Evolutionary conservation across 2,888 invertebrate genomes (phyloP), one percentile per base, ranked within the genome.

Genomic region (Mythimna impura): DNA sequence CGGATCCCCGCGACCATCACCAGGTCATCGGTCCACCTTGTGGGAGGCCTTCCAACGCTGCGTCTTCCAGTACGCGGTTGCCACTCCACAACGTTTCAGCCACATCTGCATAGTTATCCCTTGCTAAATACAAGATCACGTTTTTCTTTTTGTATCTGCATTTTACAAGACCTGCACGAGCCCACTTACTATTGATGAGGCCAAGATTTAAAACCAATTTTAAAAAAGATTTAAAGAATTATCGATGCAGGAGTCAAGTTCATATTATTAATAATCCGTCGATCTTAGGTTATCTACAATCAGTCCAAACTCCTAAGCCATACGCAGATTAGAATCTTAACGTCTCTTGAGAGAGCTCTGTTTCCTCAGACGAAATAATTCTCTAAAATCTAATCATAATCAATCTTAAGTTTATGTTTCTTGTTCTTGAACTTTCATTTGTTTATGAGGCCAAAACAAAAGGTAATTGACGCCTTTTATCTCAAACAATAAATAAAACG

Each of bases 371-470:
- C 36, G 52, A 61, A 78, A 54, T 54, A 72, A 60, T 54, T 12
- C 17, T 12, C 17, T 22, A 2, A 22, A 55, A 66, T 25, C 22
- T 30, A 60, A 76, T 66, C 43, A 43, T 67, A 25, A 73, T 67
- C 54, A 66, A 73, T 74, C 63, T 64, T 40, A 50, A 43, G 17
- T 60, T 64, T 55, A 67, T 36, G 25, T 60, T 55, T 54, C 10
- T 52, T 58, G 52, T 61, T 78, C 47, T 64, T 62, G 57, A 62
- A 76, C 54, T 64, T 36, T 20, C 47, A 40, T 58, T 60, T 64
- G 50, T 76, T 78, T 54, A 61, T 8, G 34, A 36, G 20, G 9
- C 20, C 61, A 55, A 58, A 68, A 72, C 60, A 75, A 80, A 50
- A 57, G 22, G 61, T 52, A 67, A 71, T 64, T 71, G 61, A 25